A percentile compares a stretch with the other conserved stretches of the same genome.
Evolutionary conservation across 2,113 vertebrate species (phyloP).

Genomic region (Oxygymnocypris stewartii): DNA sequence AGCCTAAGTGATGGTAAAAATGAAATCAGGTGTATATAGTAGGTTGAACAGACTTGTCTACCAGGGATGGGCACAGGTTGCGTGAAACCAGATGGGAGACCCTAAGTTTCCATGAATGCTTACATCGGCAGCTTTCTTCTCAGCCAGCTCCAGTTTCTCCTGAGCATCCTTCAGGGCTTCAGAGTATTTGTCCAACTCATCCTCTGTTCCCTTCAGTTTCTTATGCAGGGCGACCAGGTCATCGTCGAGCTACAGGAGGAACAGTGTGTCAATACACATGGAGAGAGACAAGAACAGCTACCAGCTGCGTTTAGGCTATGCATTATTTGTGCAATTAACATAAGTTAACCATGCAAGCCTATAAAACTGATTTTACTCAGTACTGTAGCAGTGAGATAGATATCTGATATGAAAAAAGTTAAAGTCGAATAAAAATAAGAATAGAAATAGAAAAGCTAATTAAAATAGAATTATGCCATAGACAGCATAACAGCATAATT

Average conservation of each 20-base stretch:
- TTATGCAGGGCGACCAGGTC: slow-evolving; percentile 95
- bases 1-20: background rate
- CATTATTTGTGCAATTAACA: background rate
- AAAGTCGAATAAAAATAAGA: background rate
- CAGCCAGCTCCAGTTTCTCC: slow-evolving; percentile 98
- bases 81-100: background rate
- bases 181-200: slow-evolving; percentile 98
- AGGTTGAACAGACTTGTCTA: background rate
- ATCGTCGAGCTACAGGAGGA: slow-evolving; percentile 86
- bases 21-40: background rate
- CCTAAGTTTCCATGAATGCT: slow-evolving; percentile 62
- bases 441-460: background rate
- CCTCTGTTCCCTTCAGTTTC: slow-evolving; percentile 96
- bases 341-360: background rate
- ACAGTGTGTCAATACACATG: slow-evolving; percentile 68
- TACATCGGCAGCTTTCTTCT: slow-evolving; percentile 98
- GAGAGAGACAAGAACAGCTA: slow-evolving; percentile 66
- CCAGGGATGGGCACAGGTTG: background rate
- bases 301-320: background rate
- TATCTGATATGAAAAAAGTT: background rate
- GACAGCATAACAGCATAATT: no score
- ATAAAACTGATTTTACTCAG: no score
- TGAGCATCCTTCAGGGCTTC: slow-evolving; percentile 99
- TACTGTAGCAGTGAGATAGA: background rate
- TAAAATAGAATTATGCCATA: background rate